Conservation (phyloP, 1,140 invertebrate genomes). For the Trichoplusia ni region DNA sequence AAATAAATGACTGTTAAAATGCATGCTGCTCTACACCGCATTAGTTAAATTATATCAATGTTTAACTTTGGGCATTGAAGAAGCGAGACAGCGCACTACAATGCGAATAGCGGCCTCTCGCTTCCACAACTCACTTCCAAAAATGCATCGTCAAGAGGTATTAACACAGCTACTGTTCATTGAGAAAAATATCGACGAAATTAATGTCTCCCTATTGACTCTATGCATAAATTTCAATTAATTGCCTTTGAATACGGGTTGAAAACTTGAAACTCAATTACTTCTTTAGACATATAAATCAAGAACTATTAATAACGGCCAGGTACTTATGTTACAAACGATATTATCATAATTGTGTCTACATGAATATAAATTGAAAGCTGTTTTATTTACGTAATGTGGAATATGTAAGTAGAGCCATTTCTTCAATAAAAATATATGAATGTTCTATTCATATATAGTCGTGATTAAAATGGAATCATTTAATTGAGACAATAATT, state of each 20-base stretch:
- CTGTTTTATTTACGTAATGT: background rate
- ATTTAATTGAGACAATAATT: no score
- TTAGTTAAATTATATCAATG: no score
- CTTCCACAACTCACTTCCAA: no score
- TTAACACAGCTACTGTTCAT: background rate
- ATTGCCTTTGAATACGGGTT: conserved; percentile 9
- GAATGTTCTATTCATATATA: no score
- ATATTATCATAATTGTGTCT: conserved; percentile 3
- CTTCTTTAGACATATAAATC: conserved; percentile 7
- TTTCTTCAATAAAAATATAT: no score
- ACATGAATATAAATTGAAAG: background rate
- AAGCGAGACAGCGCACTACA: no score
- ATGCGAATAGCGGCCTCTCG: no score
- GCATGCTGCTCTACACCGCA: no score
- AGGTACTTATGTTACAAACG: conserved; percentile 6
- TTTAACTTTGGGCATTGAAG: no score
- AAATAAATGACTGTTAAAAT: no score
- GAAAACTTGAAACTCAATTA: background rate
- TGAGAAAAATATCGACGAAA: conserved; percentile 2
- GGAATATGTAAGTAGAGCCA: background rate
- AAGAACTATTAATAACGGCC: conserved; percentile 16
- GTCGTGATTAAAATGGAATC: no score
- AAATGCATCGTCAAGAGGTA: no score
- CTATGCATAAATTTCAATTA: conserved; percentile 22
- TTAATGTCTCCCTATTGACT: conserved; percentile 7